Conservation (phyloP, 2,797 vertebrate species). For the Crossoptilon crossoptilon region DNA sequence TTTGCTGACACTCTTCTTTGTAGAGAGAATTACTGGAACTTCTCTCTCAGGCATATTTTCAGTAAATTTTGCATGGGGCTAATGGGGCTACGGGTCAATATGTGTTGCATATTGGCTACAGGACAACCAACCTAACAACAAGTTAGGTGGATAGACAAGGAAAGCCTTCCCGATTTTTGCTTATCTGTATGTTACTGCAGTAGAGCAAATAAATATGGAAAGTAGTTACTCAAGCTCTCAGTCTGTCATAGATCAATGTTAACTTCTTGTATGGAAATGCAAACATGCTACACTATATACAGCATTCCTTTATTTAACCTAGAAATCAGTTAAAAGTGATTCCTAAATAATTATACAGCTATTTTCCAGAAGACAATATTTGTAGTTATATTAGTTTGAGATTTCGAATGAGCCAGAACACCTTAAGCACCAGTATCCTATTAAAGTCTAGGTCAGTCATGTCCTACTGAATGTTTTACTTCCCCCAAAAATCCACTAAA, state of each 20-base stretch:
- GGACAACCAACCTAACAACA: background rate
- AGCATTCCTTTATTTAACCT: background rate
- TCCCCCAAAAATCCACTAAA: background rate
- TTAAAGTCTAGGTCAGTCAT: background rate
- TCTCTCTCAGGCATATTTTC: background rate
- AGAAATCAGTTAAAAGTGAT: background rate
- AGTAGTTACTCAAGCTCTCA: background rate
- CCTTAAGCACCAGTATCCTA: fast-evolving
- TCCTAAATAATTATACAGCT: background rate
- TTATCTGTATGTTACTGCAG: background rate
- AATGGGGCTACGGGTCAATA: too few relatives aligned
- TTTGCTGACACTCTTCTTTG: background rate
- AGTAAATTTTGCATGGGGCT: background rate
- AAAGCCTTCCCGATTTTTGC: background rate
- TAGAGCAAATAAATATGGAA: background rate
- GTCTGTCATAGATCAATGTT: background rate
- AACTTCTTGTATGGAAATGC: background rate
- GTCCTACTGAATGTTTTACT: background rate
- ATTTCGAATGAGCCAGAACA: background rate
- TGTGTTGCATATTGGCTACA: background rate
- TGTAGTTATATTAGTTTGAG: background rate
- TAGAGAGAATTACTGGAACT: background rate
- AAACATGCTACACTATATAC: background rate
- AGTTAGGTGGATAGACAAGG: background rate
- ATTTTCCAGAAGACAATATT: background rate